phyloP scores from a whole-genome alignment of 2,113 vertebrate species.

The Solea senegalensis region DNA sequence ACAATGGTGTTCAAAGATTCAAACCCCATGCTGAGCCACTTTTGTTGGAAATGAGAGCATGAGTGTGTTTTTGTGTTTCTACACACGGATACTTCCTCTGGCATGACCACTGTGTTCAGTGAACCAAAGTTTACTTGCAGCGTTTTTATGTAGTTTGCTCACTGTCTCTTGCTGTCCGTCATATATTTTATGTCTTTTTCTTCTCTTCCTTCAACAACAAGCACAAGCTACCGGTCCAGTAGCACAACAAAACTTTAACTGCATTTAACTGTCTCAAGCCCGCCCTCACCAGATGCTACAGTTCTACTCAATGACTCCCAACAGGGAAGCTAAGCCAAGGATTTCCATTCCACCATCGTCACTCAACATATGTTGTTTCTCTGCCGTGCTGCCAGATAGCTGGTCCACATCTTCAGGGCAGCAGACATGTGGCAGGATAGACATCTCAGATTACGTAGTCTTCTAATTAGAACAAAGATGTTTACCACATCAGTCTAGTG shows the following conservation, averaged over 20 bases:
- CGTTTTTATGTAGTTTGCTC: neutral
- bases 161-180: neutral
- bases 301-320: neutral
- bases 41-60: slow-evolving; percentile 27
- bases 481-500: slow-evolving; percentile 25
- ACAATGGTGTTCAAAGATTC: slow-evolving; percentile 6
- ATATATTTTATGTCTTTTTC: no score
- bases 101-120: slow-evolving; percentile 37
- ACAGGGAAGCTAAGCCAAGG: slow-evolving; percentile 10
- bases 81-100: no score
- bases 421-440: slow-evolving; percentile 13
- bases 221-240: neutral
- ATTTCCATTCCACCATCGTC: slow-evolving; percentile 7
- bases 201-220: neutral
- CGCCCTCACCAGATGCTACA: slow-evolving; percentile 22
- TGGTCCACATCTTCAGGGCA: slow-evolving; percentile 15
- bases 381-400: slow-evolving; percentile 1
- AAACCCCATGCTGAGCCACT: neutral
- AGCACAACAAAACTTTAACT: neutral
- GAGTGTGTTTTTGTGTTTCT: neutral
- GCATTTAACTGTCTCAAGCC: neutral
- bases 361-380: slow-evolving; percentile 4
- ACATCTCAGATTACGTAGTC: slow-evolving; percentile 37
- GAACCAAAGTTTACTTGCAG: slow-evolving; percentile 21
- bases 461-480: slow-evolving; percentile 37